Conservation (phyloP, 1,140 invertebrate species). For the Idris sp. region DNA sequence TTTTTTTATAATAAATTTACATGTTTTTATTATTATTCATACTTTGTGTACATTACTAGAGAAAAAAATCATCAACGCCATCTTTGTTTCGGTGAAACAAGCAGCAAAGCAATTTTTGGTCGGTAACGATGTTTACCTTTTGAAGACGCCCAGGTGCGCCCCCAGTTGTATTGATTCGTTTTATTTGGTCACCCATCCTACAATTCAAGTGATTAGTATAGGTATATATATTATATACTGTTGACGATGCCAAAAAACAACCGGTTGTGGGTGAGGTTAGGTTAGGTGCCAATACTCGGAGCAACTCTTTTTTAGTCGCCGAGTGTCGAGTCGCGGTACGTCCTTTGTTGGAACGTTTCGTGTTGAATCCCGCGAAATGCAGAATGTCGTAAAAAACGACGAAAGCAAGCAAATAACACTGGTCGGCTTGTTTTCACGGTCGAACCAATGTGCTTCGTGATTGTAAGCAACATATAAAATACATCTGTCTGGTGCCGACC, state of each 20-base stretch:
- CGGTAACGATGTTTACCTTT: too few species aligned
- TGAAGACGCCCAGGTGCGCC: too few species aligned
- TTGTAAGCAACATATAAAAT: slow-evolving; percentile 10
- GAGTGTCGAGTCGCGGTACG: slow-evolving; percentile 2
- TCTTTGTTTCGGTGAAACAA: too few species aligned
- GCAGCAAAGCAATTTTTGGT: too few species aligned
- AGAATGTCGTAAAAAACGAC: slow-evolving; percentile 33
- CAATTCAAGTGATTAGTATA: too few species aligned
- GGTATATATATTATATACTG: too few species aligned
- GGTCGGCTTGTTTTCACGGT: slow-evolving; percentile 1
- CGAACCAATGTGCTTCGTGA: slow-evolving; percentile 30
- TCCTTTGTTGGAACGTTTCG: slow-evolving; percentile 31
- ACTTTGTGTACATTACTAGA: too few species aligned
- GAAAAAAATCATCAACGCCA: too few species aligned
- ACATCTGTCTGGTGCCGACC: neutral
- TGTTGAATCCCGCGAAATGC: slow-evolving; percentile 38
- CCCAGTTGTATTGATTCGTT: slow-evolving; percentile 1
- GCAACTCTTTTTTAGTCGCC: slow-evolving; percentile 13
- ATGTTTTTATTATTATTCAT: too few species aligned
- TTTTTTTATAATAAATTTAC: too few species aligned
- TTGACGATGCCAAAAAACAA: slow-evolving; percentile 12
- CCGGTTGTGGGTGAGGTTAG: slow-evolving; percentile 27
- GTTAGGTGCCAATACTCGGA: slow-evolving; percentile 22
- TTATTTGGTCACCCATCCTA: neutral
- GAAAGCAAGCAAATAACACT: slow-evolving; percentile 11